Evolutionary conservation across 2,113 vertebrate species (phyloP), one percentile per base, ranked within the genome.

Genomic region (Brevimyrus niger): DNA sequence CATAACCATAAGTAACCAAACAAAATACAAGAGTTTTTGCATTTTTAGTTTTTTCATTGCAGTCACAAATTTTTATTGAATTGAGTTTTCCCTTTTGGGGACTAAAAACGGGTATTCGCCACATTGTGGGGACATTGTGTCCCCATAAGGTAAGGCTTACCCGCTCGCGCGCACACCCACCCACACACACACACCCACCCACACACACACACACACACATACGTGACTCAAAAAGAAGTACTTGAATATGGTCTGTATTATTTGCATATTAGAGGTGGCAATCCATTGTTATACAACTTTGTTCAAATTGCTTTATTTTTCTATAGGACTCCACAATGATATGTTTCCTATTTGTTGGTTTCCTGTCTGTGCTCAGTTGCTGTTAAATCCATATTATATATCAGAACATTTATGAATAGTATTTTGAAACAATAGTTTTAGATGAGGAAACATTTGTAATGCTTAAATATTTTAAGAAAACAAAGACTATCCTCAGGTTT

Each of bases 241-340:
- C 85, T 65, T 89, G 88, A 90, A 90, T n/a, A 83, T 23, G 31
- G 73, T 88, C 51, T 90, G 82, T 46, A 88, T 55, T 38, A 58
- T 11, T 53, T 19, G 80, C 84, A 6, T 47, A 46, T 58, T 51
- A 61, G 23, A 58, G 38, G 38, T 17, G 35, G 76, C 51, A n/a
- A 46, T 53, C 55, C 53, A 58, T 50, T 44, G 19, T 13, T 61
- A 23, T 31, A 23, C 38, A 76, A 83, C 15, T 87, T 65, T 88
- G 48, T 90, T 50, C 82, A 89, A 88, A 90, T 50, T 58, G 19
- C 31, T 91, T 91, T 92, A 92, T 90, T 91, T 92, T 92, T 92
- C 61, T 91, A 91, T 53, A 38, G 87, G 89, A 35, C 85, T 91
- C 73, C 85, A 87, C 87, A 91, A n/a, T 88, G n/a, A 23, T 87